Base-by-base conservation (phyloP, 2,113 vertebrate genomes). In the Okapia johnstoni region DNA sequence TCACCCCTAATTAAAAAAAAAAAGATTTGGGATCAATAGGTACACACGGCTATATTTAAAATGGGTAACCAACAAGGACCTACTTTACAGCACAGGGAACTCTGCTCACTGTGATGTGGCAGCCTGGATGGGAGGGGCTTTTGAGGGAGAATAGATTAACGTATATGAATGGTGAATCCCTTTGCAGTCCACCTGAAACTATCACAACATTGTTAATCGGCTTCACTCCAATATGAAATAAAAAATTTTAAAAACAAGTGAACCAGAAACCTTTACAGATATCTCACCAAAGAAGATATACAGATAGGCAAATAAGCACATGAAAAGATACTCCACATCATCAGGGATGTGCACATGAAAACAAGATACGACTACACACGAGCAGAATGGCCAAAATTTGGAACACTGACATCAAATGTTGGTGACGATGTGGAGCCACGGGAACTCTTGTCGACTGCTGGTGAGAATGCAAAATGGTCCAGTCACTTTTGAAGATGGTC, bases 191-290 rank as follows among this genome's bases (percentile, higher is more conserved):
- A 23, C 40, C 66, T 73, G 36, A 40, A 73, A 73, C 66, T 40
- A 13, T 73, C 21, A 25, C 36, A 40, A 40, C 36, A 13, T 40
- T 40, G 66, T 40, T 73, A 36, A 40, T 73, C 2, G 0, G 66
- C 36, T 73, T 13, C 25, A 73, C 21, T 40, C 36, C 21, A 40
- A 73, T 25, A 73, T 23, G 66, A 73, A 73, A 73, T 3, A 25
- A 25, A 73, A 73, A 13, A 40, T 73, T 76, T 26, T 26, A 2
- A 76, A 76, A 26, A 76, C 70, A 94, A 73, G 50, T 79, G 21
- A 52, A 46, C 63, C 54, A 77, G 73, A 89, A 66, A 95, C 80
- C 80, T 85, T 90, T 61, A 40, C 6, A 60, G 80, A 26, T 14
- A 55, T 55, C 57, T 77, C 66, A 85, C 63, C n/a, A 11, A 61